Evolutionary conservation across 2,888 invertebrate genomes (phyloP), one percentile per base, ranked within the genome.

Genomic region (Torymus aiolomorphi): DNA sequence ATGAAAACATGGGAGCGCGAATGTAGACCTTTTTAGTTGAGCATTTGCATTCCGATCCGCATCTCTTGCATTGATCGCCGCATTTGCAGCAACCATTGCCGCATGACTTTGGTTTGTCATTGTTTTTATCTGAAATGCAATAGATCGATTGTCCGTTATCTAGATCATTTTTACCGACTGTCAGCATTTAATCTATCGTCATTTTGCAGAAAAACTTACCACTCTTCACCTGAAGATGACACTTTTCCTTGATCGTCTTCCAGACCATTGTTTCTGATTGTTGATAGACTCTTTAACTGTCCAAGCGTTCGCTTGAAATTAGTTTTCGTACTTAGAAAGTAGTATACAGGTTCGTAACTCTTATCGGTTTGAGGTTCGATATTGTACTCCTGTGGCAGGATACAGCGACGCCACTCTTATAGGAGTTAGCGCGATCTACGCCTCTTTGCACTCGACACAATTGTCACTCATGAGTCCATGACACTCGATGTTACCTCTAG

Each of bases 1-100:
- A 88, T 56, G 84, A 85, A 75, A 88, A 89, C 83, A 88, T 84
- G 10, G 88, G 88, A 31, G 86, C 85, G 52, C 84, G 85, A 70
- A 88, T 86, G 70, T 85, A 82, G 42, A 86, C 80, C 42, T 83
- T 82, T 72, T 84, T 86, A 0, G 83, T 85, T 2, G 83, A 82
- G 80, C 88, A 88, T 83, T 86, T 87, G 82, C 88, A 89, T 2
- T 85, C 83, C 4, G 84, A 82, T 5, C 85, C 86, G 75, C 88
- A 88, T 75, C 83, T 86, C 18, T 85, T 86, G 80, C 88, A 88
- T 51, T 84, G 79, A 62, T 84, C 84, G 8, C 86, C 86, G 66
- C 88, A 88, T 62, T 85, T 86, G 63, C 86, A 86, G 70, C 78
- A 82, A 3, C 76, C 72, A 49, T 83, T 85, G 13, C 74, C 71